Evolutionary conservation across 2,888 invertebrate species (phyloP).

Genomic region (Ormyrus thymus): DNA sequence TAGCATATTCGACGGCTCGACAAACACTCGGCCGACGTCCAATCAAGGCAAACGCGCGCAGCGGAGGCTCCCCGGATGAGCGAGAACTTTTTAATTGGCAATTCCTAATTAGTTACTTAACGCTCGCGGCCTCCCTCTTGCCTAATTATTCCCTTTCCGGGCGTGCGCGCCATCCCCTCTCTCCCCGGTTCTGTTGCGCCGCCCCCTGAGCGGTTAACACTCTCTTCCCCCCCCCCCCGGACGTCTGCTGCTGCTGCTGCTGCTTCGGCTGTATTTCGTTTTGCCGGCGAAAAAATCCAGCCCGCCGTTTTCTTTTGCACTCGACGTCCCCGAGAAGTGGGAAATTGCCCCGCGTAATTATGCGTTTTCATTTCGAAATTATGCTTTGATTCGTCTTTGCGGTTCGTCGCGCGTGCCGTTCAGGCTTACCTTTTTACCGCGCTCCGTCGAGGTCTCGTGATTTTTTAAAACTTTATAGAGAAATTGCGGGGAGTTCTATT

Average conservation of each 20-base stretch:
- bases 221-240: not conserved
- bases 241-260: constrained; percentile 64
- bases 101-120: constrained; percentile 72
- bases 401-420: not conserved
- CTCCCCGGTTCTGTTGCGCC: constrained; percentile 52
- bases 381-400: not conserved
- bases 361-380: not conserved
- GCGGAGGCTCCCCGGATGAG: constrained; percentile 58
- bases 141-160: not conserved
- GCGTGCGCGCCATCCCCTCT: constrained; percentile 60
- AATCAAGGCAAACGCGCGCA: constrained; percentile 32
- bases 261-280: not conserved
- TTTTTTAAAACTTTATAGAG: no score
- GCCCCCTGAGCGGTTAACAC: constrained; percentile 11
- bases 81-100: constrained; percentile 74
- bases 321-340: not conserved
- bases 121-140: constrained; percentile 60
- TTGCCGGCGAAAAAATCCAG: not conserved
- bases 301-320: constrained; percentile 46
- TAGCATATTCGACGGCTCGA: constrained; percentile 30
- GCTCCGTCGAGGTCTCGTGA: not conserved
- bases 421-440: not conserved
- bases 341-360: constrained; percentile 5
- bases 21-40: constrained; percentile 35
- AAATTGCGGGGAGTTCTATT: no score